These are phyloP conservation scores for Tanypteryx hageni DNA, from an alignment of 2,888 invertebrate species.

Conservation along the genomic window DNA sequence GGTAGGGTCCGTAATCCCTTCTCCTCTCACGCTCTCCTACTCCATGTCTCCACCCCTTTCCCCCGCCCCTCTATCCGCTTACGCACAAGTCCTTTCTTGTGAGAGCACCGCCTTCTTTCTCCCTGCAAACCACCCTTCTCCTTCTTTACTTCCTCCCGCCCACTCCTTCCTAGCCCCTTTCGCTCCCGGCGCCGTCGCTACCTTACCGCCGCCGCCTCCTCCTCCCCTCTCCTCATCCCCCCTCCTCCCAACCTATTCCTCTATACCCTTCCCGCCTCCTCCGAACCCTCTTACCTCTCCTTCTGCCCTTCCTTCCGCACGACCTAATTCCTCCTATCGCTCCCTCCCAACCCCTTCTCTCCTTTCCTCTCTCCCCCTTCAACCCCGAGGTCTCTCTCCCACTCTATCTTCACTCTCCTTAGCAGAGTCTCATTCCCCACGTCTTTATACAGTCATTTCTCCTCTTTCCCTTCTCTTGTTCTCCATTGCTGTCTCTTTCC, in stretches of 20 bases:
- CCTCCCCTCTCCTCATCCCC: neutral
- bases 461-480: no score
- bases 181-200: slow-evolving; percentile 5
- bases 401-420: no score
- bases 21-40: neutral
- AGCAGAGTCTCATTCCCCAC: no score
- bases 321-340: slow-evolving; percentile 44
- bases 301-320: neutral
- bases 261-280: no score
- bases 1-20: slow-evolving; percentile 50
- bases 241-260: no score
- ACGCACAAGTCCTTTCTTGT: neutral
- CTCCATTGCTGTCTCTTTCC: no score
- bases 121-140: neutral
- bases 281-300: neutral
- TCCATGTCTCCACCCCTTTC: no score
- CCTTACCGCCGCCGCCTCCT: neutral
- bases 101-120: neutral
- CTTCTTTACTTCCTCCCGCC: neutral
- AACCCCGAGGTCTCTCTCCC: no score
- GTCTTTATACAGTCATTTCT: no score
- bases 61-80: neutral
- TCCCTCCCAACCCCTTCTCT: no score
- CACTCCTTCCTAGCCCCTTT: neutral
- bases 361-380: no score